These are phyloP conservation scores for Sinocyclocheilus anophthalmus DNA, from an alignment of 2,113 vertebrate genomes.

Conservation along the genomic window DNA sequence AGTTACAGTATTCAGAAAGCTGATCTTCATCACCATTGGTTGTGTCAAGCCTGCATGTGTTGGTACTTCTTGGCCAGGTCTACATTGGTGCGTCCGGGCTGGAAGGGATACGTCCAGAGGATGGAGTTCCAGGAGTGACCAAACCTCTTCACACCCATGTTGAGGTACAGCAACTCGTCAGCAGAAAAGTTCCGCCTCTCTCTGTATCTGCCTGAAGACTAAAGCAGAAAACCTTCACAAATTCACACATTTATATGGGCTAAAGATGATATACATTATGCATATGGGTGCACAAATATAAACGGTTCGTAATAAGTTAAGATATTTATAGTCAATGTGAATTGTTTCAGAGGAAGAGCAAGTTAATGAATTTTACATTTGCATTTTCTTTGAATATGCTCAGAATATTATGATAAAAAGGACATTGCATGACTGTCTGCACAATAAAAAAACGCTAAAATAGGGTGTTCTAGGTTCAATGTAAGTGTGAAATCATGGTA, in stretches of 20 bases:
- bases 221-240: neutral
- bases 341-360: too few relatives aligned
- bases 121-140: slow-evolving; percentile 73
- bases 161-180: slow-evolving; percentile 66
- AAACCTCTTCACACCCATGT: slow-evolving; percentile 61
- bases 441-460: neutral
- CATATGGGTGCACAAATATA: neutral
- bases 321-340: too few relatives aligned
- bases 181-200: slow-evolving; percentile 64
- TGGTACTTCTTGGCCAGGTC: slow-evolving; percentile 72
- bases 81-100: slow-evolving; percentile 65
- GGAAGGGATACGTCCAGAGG: slow-evolving; percentile 71
- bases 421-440: neutral
- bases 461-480: neutral
- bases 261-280: neutral
- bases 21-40: neutral
- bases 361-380: too few relatives aligned
- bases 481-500: neutral
- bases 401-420: too few relatives aligned
- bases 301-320: neutral
- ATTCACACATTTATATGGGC: neutral
- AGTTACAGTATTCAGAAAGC: neutral
- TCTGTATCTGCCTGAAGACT: slow-evolving; percentile 41
- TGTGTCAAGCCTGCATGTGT: slow-evolving; percentile 53
- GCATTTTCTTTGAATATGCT: too few relatives aligned